Evolutionary conservation across 2,888 invertebrate species (phyloP), one percentile per base, ranked within the genome.

Genomic region (Archips crataeganus): DNA sequence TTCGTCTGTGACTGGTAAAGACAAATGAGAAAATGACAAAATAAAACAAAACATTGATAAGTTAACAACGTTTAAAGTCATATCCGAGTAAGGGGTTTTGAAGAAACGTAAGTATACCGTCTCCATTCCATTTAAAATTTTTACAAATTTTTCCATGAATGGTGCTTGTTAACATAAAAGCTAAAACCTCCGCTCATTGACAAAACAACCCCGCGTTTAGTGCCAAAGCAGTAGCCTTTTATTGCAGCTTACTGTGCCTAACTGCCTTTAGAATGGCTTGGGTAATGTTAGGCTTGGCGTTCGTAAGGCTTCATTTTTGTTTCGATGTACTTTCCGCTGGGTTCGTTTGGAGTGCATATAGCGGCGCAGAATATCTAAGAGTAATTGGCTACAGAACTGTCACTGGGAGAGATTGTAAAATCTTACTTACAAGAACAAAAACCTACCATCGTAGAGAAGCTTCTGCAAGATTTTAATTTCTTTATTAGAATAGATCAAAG

Each of bases 241-340:
- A 65, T 65, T n/a, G 34, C 64, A 64, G 64, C 34, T 34, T 49
- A 49, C 47, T 49, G 15, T 51, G 51, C 49, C 51, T 65, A 51
- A 65, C 49, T 65, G 11, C 51, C 64, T 9, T 47, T 47, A 47
- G 13, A 32, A 57, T 32, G 63, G 63, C 23, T n/a, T n/a, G 45
- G 45, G 32, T 63, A 23, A 63, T 47, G 47, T 63, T 11, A 63
- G 32, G 11, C 1, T 10, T 10, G 23, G 45, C 15, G 15, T 61
- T 15, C 6, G 4, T 54, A 54, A 45, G 11, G 62, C 15, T 23
- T 23, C 23, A 15, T 54, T 54, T 54, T 54, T 49, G 49, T 23
- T 15, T 9, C 8, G n/a, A 5, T 6, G 39, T 3, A 5, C 23
- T 54, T 2, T 54, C 54, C 2, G 3, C 5, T 54, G 23, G 15